Conservation (phyloP, 2,888 invertebrate genomes). For the Cacoxenus indagator region DNA sequence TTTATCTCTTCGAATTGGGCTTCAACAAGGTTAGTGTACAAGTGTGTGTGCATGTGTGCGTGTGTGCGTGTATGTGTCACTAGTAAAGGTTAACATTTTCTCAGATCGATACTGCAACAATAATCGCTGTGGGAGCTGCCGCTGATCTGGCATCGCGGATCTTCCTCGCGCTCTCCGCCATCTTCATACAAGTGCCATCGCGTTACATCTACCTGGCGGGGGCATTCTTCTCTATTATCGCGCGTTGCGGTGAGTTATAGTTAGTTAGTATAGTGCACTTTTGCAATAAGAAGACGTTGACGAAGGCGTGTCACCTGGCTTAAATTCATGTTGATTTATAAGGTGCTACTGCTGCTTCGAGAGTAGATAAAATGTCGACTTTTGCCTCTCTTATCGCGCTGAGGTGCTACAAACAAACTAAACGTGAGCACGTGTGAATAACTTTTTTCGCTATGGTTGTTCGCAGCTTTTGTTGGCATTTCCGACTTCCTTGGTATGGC, state of each 20-base stretch:
- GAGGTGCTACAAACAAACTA: neutral
- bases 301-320: neutral
- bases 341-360: neutral
- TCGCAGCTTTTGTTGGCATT: conserved; percentile 73
- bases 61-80: neutral
- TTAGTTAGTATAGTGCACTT: neutral
- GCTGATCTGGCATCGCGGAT: conserved; percentile 79
- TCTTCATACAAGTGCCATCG: conserved; percentile 76
- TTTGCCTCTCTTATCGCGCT: neutral
- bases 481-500: conserved; percentile 74
- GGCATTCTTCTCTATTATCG: conserved; percentile 77
- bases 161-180: conserved; percentile 75
- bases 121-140: conserved; percentile 79
- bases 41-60: neutral
- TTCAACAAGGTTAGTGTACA: conserved; percentile 58
- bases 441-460: neutral
- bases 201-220: conserved; percentile 78
- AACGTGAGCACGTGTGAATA: neutral
- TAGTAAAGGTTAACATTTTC: conserved; percentile 2
- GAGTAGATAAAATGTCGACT: neutral
- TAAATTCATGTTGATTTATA: neutral
- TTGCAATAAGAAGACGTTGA: too few relatives aligned
- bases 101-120: conserved; percentile 76
- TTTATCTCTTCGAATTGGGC: conserved; percentile 70
- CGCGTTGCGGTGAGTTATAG: conserved; percentile 76